These are phyloP conservation scores for Micronisus gabar DNA, from an alignment of 2,113 vertebrate species.

Conservation along the genomic window DNA sequence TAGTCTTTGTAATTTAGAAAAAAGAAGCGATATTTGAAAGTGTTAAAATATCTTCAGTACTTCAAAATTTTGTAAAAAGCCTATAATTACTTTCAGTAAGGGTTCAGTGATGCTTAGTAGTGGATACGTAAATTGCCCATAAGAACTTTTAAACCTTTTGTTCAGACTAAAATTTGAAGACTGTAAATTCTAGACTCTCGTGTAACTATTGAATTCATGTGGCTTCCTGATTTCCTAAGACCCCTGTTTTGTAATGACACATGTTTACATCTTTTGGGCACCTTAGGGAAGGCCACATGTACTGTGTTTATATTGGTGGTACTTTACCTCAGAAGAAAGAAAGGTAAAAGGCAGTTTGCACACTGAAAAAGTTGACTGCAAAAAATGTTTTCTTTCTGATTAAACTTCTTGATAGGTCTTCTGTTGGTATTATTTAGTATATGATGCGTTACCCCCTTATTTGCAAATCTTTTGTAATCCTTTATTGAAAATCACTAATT, in stretches of 20 bases:
- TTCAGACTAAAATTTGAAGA: background rate
- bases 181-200: background rate
- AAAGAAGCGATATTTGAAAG: background rate
- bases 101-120: background rate
- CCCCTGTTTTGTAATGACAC: background rate
- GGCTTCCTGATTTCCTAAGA: background rate
- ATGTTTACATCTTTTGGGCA: background rate
- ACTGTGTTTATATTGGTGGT: background rate
- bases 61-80: background rate
- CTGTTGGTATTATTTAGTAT: background rate
- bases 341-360: background rate
- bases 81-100: background rate
- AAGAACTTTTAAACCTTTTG: background rate
- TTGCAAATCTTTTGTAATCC: background rate
- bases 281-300: background rate
- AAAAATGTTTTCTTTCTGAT: background rate
- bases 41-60: background rate
- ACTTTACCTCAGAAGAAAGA: background rate
- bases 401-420: background rate
- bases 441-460: background rate
- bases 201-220: background rate
- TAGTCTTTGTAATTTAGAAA: background rate
- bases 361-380: background rate
- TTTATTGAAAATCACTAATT: background rate
- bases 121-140: background rate